Evolutionary conservation across 2,113 vertebrate genomes (phyloP), one percentile per base, ranked within the genome.

Genomic region (Brachyhypopomus occidentalis): DNA sequence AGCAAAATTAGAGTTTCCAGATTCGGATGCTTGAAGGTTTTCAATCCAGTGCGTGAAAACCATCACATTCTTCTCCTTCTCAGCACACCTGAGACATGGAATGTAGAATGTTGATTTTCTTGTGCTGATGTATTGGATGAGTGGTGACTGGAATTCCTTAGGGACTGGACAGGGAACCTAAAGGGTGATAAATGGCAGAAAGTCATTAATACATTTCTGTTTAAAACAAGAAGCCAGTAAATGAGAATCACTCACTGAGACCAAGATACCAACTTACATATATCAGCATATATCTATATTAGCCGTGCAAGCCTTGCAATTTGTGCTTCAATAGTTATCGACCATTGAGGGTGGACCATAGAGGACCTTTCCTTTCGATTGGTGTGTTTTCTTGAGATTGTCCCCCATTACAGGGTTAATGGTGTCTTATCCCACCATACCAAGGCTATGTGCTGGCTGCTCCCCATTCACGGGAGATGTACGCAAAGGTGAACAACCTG

Each of bases 401-500:
- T 58, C 16, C 63, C 30, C 30, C 5, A 66, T 30, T 19, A 66
- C 7, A 73, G n/a, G 45, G 3, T 56, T 12, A 56, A 69, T 78
- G 30, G 34, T 36, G 56, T 69, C 36, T 9, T 36, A 16, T 69
- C 48, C 23, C 20, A 59, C 36, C 36, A 70, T 19, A 34, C 55
- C 38, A 48, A 20, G 6, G 70, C 55, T 45, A 52, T 71, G 62
- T 73, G 73, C 25, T 55, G 5, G 22, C 72, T 71, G 27, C 56
- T 56, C 6, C 3, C 19, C 14, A 69, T 56, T 82, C 27, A 72
- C 25, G 22, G 27, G 69, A 30, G n/a, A 80, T 48, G 62, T 36
- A 74, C 73, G 41, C 4, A 72, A 55, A 66, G 70, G 52, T n/a
- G 19, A 67, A 41, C 22, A 73, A 80, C 72, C 55, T 79, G 20